Evolutionary conservation across 2,113 vertebrate species (phyloP).

Genomic region (Alethe diademata): DNA sequence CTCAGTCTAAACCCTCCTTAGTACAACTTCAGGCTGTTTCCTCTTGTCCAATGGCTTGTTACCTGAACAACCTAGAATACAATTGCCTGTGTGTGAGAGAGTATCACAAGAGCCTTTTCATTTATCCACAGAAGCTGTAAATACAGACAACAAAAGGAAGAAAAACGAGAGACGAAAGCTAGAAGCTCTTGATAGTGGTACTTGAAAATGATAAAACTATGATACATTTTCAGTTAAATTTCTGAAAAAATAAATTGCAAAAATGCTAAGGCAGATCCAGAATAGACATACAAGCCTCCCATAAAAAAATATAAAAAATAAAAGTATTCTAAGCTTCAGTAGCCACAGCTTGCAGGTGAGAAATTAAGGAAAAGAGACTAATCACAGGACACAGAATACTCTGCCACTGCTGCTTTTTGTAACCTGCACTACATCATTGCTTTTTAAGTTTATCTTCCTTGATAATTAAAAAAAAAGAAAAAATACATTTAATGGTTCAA

Average conservation of each 20-base stretch:
- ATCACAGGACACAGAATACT: neutral
- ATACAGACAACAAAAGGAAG: neutral
- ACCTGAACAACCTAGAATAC: neutral
- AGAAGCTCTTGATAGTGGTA: fast-evolving
- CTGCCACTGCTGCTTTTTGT: neutral
- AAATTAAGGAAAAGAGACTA: neutral
- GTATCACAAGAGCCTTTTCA: neutral
- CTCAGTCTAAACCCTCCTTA: fast-evolving
- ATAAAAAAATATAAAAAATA: neutral
- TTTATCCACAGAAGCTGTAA: neutral
- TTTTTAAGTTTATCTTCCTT: neutral
- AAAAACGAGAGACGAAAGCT: fast-evolving
- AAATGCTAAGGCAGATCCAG: neutral
- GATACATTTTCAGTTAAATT: neutral
- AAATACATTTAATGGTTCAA: fast-evolving
- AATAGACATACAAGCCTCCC: fast-evolving
- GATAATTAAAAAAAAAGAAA: neutral
- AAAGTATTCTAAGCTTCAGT: neutral
- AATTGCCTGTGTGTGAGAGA: neutral
- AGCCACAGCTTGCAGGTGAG: fast-evolving
- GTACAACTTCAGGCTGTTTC: neutral
- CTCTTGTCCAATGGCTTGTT: neutral
- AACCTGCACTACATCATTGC: fast-evolving
- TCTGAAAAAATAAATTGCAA: fast-evolving
- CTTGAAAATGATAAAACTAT: fast-evolving